Conservation (phyloP, 2,888 invertebrate species). For the Euzetes globulus region DNA sequence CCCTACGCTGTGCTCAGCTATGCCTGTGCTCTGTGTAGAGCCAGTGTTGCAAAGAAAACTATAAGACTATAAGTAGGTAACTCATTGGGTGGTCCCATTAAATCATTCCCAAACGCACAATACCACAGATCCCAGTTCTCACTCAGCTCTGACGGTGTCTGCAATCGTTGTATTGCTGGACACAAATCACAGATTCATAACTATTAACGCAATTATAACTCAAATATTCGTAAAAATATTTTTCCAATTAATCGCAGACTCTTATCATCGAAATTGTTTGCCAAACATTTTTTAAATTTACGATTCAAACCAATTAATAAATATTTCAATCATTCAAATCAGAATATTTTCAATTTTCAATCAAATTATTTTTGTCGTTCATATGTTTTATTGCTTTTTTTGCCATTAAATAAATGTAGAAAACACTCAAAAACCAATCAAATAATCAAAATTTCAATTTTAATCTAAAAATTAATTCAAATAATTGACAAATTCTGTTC, state of each 20-base stretch:
- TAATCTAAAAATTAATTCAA: too few relatives aligned
- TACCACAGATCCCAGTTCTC: not conserved
- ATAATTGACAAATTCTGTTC: too few relatives aligned
- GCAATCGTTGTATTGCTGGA: not conserved
- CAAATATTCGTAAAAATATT: not conserved
- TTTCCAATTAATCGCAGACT: not conserved
- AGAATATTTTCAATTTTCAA: not conserved
- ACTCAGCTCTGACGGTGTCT: not conserved
- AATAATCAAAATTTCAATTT: too few relatives aligned
- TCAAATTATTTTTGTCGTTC: not conserved
- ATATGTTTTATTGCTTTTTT: too few relatives aligned
- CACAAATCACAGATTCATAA: slow-evolving; percentile 1
- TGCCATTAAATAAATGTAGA: too few relatives aligned
- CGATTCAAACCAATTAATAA: not conserved
- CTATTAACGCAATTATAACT: not conserved
- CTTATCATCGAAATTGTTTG: not conserved
- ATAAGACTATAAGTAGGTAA: slow-evolving; percentile 1
- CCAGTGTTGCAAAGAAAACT: too few relatives aligned
- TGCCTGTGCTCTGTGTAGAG: not conserved
- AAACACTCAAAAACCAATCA: too few relatives aligned
- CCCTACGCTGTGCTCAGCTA: not conserved
- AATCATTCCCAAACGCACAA: slow-evolving; percentile 5
- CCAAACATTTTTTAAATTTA: not conserved
- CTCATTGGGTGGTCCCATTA: slow-evolving; percentile 20
- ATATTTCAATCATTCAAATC: not conserved